Evolutionary conservation across 2,797 vertebrate genomes (phyloP).

Genomic region (Macrochelys suwanniensis): DNA sequence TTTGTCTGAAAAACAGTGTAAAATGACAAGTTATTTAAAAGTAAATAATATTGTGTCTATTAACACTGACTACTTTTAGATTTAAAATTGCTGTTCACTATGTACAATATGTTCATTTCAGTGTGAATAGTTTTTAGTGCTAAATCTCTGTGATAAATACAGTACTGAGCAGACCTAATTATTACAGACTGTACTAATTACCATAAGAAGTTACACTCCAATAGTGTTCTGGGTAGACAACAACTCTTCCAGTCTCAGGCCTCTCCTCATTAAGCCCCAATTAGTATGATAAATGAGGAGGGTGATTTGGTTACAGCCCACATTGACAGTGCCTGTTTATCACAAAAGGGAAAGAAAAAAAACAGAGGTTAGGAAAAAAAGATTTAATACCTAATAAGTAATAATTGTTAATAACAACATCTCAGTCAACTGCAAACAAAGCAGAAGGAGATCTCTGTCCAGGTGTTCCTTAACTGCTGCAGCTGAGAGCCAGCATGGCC

Average conservation of each 20-base stretch:
- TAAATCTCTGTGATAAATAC: constrained; percentile 72
- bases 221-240: constrained; percentile 71
- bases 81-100: constrained; percentile 49
- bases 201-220: constrained; percentile 74
- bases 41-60: constrained; percentile 21
- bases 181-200: constrained; percentile 74
- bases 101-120: constrained; percentile 1
- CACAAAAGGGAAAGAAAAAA: constrained; percentile 66
- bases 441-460: constrained; percentile 9
- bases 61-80: neutral
- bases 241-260: constrained; percentile 72
- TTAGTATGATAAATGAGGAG: constrained; percentile 83
- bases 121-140: constrained; percentile 54
- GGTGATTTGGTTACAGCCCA: constrained; percentile 74
- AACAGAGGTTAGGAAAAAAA: constrained; percentile 68
- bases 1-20: constrained; percentile 4
- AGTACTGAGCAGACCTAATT: constrained; percentile 74
- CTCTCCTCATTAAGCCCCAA: constrained; percentile 82
- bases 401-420: constrained; percentile 5
- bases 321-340: constrained; percentile 75
- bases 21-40: constrained; percentile 8
- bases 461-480: constrained; percentile 26
- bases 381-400: constrained; percentile 60
- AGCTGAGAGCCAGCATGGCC: constrained; percentile 34
- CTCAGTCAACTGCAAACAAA: constrained; percentile 39